A percentile compares a stretch with the other conserved stretches of the same genome.
Conservation (phyloP, 2,113 vertebrate species). For the Chrysemys picta region DNA sequence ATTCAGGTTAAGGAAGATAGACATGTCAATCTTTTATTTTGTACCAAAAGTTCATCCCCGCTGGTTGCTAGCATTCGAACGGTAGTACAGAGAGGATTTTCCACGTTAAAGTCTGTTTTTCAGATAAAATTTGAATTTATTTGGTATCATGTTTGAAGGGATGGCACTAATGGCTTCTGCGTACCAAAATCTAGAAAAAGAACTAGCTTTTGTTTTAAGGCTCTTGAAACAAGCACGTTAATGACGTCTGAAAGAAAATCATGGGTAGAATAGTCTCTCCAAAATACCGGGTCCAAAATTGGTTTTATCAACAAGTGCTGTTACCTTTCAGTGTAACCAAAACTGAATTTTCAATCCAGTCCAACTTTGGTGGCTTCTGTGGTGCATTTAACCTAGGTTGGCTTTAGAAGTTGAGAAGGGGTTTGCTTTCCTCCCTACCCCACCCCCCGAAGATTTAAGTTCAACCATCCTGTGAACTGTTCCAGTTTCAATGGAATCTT, state of each 20-base stretch:
- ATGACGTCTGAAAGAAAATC: rapidly evolving
- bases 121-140: background rate
- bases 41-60: background rate
- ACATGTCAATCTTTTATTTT: rapidly evolving
- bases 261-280: background rate
- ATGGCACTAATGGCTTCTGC: background rate
- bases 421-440: background rate
- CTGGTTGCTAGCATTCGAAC: background rate
- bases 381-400: background rate
- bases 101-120: background rate
- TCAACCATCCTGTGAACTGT: constrained; percentile 28
- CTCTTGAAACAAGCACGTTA: background rate
- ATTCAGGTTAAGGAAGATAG: background rate
- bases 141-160: background rate
- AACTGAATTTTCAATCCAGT: background rate
- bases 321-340: background rate
- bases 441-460: background rate
- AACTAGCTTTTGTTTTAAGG: background rate
- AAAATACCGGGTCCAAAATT: background rate
- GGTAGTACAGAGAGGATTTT: background rate
- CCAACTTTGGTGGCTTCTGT: background rate
- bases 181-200: background rate
- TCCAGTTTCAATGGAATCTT: constrained; percentile 38
- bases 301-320: background rate
- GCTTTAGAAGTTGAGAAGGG: background rate